A percentile compares a stretch with the other conserved stretches of the same genome.
phyloP scores from a whole-genome alignment of 2,797 vertebrate genomes.

The Myotis pilosus region DNA sequence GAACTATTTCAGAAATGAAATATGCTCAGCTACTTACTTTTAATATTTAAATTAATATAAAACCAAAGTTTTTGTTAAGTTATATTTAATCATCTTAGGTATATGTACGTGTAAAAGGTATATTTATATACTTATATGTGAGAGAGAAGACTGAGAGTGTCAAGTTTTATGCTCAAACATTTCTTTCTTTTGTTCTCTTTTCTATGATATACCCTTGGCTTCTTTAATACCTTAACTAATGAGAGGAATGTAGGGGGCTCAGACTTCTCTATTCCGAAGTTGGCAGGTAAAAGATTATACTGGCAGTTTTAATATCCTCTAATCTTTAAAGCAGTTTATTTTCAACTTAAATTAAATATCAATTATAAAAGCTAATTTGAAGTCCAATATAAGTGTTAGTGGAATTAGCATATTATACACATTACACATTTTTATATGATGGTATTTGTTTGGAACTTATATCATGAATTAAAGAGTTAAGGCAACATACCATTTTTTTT shows the following conservation, averaged over 20 bases:
- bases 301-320: neutral
- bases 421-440: neutral
- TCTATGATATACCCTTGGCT: neutral
- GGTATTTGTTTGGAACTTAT: neutral
- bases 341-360: neutral
- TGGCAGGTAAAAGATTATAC: neutral
- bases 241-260: neutral
- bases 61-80: neutral
- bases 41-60: slow-evolving; percentile 18
- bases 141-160: neutral
- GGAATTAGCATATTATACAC: neutral
- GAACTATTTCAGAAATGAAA: neutral
- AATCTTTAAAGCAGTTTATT: neutral
- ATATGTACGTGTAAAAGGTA: neutral
- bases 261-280: neutral
- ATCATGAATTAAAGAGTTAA: neutral
- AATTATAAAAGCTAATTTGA: neutral
- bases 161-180: neutral
- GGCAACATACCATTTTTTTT: neutral
- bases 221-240: neutral
- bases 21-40: neutral
- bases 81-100: neutral
- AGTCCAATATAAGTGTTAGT: neutral
- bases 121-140: neutral
- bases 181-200: neutral